These are phyloP conservation scores for Melieria picta DNA, from an alignment of 2,888 invertebrate genomes.

Conservation along the genomic window DNA sequence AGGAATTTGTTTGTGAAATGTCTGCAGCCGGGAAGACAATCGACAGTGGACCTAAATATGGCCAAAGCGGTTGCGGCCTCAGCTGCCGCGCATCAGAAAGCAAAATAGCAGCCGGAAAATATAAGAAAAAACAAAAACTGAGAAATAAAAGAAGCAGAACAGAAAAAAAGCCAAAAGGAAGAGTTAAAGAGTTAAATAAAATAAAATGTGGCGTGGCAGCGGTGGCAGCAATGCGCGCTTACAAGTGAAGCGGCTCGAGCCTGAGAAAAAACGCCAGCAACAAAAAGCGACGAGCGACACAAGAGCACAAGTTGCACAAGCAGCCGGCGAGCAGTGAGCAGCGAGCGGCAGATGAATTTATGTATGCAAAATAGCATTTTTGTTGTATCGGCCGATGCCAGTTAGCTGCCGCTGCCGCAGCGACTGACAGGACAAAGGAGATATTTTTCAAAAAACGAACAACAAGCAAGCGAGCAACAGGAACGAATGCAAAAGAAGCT, in stretches of 20 bases:
- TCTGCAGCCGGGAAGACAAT: no score
- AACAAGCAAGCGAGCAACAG: constrained; percentile 11
- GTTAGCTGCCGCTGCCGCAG: neutral
- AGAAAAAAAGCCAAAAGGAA: neutral
- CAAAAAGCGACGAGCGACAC: constrained; percentile 32
- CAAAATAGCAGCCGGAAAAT: neutral
- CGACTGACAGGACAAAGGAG: constrained; percentile 64
- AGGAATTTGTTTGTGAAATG: no score
- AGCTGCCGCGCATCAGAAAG: no score
- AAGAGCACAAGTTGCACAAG: constrained; percentile 36
- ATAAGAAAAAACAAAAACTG: neutral
- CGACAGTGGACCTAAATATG: no score
- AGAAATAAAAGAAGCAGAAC: neutral
- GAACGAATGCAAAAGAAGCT: neutral
- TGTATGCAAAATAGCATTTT: constrained; percentile 50
- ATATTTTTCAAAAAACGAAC: constrained; percentile 56
- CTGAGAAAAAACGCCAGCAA: neutral
- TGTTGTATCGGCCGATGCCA: constrained; percentile 4
- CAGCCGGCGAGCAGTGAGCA: constrained; percentile 11
- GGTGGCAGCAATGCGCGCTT: constrained; percentile 1
- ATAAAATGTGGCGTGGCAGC: neutral
- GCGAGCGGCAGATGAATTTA: constrained; percentile 46
- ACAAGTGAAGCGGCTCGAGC: constrained; percentile 14
- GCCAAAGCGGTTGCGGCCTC: no score
- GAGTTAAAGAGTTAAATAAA: neutral